A percentile compares a stretch with the other conserved stretches of the same genome.
These are phyloP conservation scores for Drosophila flavopinicola DNA, from an alignment of 2,888 invertebrate genomes.

Conservation along the genomic window DNA sequence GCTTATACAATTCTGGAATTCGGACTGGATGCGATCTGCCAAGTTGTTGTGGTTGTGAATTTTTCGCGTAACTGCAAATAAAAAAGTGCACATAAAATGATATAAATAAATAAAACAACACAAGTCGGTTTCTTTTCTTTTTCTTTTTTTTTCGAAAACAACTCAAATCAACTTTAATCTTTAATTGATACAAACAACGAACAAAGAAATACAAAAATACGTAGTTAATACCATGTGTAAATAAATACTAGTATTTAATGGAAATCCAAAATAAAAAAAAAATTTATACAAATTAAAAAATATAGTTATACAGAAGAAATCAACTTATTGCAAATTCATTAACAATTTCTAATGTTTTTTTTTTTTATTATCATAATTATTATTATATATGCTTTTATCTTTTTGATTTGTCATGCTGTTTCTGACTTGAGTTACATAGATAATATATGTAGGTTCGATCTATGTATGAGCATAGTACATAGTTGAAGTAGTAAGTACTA, in stretches of 20 bases:
- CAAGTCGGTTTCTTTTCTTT: not conserved
- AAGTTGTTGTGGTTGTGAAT: slow-evolving; percentile 59
- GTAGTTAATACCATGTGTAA: slow-evolving; percentile 35
- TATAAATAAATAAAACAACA: slow-evolving; percentile 31
- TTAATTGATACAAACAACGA: slow-evolving; percentile 30
- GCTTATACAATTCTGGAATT: slow-evolving; percentile 38
- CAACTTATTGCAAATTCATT: slow-evolving; percentile 35
- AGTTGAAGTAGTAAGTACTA: slow-evolving; percentile 23
- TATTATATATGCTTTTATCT: not conserved
- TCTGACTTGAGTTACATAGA: slow-evolving; percentile 18
- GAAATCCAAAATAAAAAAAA: slow-evolving; percentile 10
- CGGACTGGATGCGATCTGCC: slow-evolving; percentile 59
- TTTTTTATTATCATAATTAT: not conserved
- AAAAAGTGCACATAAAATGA: slow-evolving; percentile 31
- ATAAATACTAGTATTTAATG: slow-evolving; percentile 21
- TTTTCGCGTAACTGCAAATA: slow-evolving; percentile 68
- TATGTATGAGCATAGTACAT: slow-evolving; percentile 28
- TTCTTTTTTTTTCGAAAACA: slow-evolving; percentile 25
- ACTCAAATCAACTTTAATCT: slow-evolving; percentile 31
- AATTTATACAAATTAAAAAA: not conserved
- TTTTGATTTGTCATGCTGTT: slow-evolving; percentile 23
- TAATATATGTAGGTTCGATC: slow-evolving; percentile 11
- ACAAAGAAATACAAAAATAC: slow-evolving; percentile 23
- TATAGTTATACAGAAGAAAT: slow-evolving; percentile 3
- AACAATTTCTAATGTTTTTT: slow-evolving; percentile 34